phyloP scores from a whole-genome alignment of 2,888 invertebrate genomes.

The Tridacna gigas region DNA sequence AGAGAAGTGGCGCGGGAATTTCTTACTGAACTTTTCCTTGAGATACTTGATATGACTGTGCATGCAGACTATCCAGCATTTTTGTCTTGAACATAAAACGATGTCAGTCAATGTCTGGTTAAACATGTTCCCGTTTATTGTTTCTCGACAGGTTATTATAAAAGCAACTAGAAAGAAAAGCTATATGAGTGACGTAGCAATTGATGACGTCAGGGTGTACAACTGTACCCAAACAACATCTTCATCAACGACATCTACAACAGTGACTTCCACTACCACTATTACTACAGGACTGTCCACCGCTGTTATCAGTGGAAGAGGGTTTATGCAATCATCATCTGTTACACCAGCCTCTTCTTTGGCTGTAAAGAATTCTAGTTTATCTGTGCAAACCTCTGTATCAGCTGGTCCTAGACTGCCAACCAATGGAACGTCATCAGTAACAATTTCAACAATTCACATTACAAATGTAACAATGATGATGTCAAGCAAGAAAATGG shows the following conservation, averaged over 20 bases:
- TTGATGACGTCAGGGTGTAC: constrained; percentile 74
- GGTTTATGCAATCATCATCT: too few species aligned
- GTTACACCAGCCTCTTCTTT: background rate
- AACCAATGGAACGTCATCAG: background rate
- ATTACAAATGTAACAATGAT: background rate
- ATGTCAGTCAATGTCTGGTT: too few species aligned
- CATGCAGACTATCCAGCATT: too few species aligned
- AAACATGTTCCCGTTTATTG: background rate
- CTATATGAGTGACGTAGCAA: constrained; percentile 74
- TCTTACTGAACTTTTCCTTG: too few species aligned
- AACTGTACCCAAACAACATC: constrained; percentile 64
- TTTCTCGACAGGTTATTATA: constrained; percentile 69
- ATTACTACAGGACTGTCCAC: background rate
- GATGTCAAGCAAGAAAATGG: too few species aligned
- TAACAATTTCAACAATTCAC: constrained; percentile 17
- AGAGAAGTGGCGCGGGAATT: too few species aligned
- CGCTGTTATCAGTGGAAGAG: too few species aligned
- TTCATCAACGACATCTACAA: constrained; percentile 23
- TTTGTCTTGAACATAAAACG: too few species aligned
- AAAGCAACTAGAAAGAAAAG: constrained; percentile 66
- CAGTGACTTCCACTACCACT: constrained; percentile 6
- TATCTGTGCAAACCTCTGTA: background rate
- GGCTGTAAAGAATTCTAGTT: background rate
- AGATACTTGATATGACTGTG: too few species aligned
- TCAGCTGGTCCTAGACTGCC: background rate